These are phyloP conservation scores for chimpanzee (Pan troglodytes) DNA, from an alignment of 2,113 vertebrate genomes.

Conservation along the genomic window NHGRI_mPanTro3-v2.1_pri NC_072413.2:72172501-72173000, in stretches of 20 bases:
- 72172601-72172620: conserved; percentile 94
- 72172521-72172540: conserved; percentile 92
- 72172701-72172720: conserved; percentile 62
- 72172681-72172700: conserved; percentile 72
- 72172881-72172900: not conserved
- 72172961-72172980: not conserved
- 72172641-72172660: conserved; percentile 92
- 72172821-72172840: not conserved
- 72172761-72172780: fast-evolving
- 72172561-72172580: conserved; percentile 99
- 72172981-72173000: not conserved
- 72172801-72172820: not conserved
- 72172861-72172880: not conserved
- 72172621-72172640: conserved; percentile 96
- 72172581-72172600: conserved; percentile 98
- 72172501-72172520: conserved; percentile 92
- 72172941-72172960: not conserved
- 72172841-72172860: not conserved
- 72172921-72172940: not conserved
- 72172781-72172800: not conserved
- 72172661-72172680: conserved; percentile 90
- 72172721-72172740: not conserved
- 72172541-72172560: conserved; percentile 99
- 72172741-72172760: not conserved
- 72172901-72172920: not conserved